Conservation (phyloP, 2,888 invertebrate species). For the Notocelia uddmanniana region DNA sequence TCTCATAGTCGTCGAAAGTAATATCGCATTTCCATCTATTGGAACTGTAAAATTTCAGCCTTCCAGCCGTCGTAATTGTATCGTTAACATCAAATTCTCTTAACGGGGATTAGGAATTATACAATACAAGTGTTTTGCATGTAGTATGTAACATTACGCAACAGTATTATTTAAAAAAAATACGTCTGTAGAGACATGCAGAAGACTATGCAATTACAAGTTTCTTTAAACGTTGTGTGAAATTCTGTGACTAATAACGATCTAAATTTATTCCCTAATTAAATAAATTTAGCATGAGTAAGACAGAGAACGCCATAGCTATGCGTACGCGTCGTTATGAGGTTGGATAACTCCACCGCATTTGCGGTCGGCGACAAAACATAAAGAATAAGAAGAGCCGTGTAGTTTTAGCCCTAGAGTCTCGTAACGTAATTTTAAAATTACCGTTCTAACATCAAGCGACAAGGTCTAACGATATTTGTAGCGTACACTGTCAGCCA, state of each 20-base stretch:
- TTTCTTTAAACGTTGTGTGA: too few relatives aligned
- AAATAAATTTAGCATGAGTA: not conserved
- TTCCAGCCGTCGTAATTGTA: too few relatives aligned
- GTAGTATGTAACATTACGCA: too few relatives aligned
- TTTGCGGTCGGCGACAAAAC: constrained; percentile 2
- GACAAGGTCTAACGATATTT: not conserved
- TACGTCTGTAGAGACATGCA: too few relatives aligned
- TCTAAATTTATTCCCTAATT: not conserved
- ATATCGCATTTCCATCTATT: too few relatives aligned
- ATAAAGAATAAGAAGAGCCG: not conserved
- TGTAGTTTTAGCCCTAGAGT: not conserved
- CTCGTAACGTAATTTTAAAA: not conserved
- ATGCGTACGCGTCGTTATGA: not conserved
- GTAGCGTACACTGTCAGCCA: not conserved
- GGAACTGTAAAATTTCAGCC: too few relatives aligned
- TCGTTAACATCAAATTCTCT: too few relatives aligned
- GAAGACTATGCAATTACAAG: too few relatives aligned
- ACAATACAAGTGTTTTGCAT: too few relatives aligned
- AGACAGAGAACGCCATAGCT: not conserved
- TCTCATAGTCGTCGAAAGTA: too few relatives aligned
- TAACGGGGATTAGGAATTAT: too few relatives aligned
- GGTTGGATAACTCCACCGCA: not conserved
- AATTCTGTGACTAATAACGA: not conserved
- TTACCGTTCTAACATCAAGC: not conserved
- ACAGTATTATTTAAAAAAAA: too few relatives aligned